Evolutionary conservation across 2,797 vertebrate genomes (phyloP).

Genomic region (Crocidura indochinensis): DNA sequence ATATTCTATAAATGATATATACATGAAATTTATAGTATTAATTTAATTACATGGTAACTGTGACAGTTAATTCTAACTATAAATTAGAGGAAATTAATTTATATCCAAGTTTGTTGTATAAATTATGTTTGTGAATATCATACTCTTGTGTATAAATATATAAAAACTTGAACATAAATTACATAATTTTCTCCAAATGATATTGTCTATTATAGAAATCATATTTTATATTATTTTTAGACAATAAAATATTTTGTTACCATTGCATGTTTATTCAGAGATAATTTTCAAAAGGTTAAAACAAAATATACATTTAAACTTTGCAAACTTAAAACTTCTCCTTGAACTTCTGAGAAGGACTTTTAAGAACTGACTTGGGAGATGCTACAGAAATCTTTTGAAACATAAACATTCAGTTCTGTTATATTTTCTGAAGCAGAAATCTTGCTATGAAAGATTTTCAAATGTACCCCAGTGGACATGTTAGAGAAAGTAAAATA

Average conservation of each 20-base stretch:
- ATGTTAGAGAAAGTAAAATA: constrained; percentile 81
- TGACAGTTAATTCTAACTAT: not conserved
- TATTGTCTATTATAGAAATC: not conserved
- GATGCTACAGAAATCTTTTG: constrained; percentile 87
- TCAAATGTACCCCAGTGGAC: constrained; percentile 87
- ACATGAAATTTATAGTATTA: not conserved
- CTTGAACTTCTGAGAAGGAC: constrained; percentile 81
- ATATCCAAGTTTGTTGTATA: not conserved
- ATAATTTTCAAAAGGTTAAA: constrained; percentile 79
- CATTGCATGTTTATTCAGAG: constrained; percentile 42
- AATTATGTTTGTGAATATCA: not conserved
- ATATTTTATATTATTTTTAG: constrained; percentile 3
- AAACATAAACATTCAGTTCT: constrained; percentile 87
- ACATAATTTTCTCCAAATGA: not conserved
- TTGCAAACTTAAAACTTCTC: constrained; percentile 85
- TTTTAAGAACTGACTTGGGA: constrained; percentile 90
- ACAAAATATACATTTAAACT: constrained; percentile 69
- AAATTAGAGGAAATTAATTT: not conserved
- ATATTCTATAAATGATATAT: not conserved
- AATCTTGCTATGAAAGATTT: constrained; percentile 86
- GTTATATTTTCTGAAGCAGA: constrained; percentile 81
- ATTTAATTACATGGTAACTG: not conserved
- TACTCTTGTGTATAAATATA: too few species aligned
- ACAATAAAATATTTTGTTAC: not conserved
- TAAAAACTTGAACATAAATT: not conserved